A percentile compares a stretch with the other conserved stretches of the same genome.
Evolutionary conservation across 2,888 invertebrate genomes (phyloP).

Genomic region (Nephrotoma guestfalica): DNA sequence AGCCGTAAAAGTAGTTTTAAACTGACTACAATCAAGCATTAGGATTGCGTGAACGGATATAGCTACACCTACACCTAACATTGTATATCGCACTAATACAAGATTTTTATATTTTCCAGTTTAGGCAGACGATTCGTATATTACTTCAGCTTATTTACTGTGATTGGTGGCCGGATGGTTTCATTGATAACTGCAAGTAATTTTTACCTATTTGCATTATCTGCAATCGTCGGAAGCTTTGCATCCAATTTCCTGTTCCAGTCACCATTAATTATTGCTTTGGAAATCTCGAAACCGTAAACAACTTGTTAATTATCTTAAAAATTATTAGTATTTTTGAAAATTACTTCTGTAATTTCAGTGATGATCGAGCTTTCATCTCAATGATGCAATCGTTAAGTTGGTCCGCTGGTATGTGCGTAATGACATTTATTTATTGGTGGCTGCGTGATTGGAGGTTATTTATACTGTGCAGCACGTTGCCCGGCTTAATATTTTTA

Average conservation of each 20-base stretch:
- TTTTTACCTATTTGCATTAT: constrained; percentile 31
- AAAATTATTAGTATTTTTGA: constrained; percentile 8
- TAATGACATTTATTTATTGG: constrained; percentile 38
- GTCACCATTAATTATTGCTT: constrained; percentile 36
- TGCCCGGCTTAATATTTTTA: constrained; percentile 32
- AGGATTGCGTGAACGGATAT: no score
- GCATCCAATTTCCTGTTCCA: constrained; percentile 34
- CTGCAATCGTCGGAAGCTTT: constrained; percentile 32
- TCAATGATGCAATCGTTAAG: constrained; percentile 36
- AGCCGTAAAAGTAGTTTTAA: no score
- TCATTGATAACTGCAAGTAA: constrained; percentile 29
- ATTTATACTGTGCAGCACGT: constrained; percentile 35
- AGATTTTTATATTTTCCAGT: constrained; percentile 20
- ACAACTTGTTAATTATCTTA: constrained; percentile 13
- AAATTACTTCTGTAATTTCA: constrained; percentile 11
- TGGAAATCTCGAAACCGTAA: constrained; percentile 38
- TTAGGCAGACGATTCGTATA: constrained; percentile 36
- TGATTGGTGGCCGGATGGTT: constrained; percentile 31
- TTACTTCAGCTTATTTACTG: constrained; percentile 32
- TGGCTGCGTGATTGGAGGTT: constrained; percentile 34
- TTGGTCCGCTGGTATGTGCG: constrained; percentile 36
- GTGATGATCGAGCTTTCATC: constrained; percentile 35
- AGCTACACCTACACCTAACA: no score
- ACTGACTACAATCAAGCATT: no score
- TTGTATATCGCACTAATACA: no score